Conservation (phyloP, 2,888 invertebrate species). For the Thereva nobilitata region DNA sequence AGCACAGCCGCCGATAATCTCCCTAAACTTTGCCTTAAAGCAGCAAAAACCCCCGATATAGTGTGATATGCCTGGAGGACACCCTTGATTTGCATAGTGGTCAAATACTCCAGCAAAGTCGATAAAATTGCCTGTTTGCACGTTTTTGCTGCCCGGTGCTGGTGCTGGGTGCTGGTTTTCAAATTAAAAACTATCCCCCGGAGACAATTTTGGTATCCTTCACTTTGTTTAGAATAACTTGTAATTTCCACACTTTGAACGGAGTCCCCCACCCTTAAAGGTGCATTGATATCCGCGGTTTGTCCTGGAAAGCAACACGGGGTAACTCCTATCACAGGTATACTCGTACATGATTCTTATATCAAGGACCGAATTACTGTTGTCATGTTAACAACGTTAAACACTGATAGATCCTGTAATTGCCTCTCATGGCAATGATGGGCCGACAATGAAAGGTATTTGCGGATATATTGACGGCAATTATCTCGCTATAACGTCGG, state of each 20-base stretch:
- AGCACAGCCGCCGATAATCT: no score
- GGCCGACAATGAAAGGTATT: conserved; percentile 23
- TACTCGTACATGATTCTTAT: background rate
- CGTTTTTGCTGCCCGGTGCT: no score
- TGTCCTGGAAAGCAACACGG: background rate
- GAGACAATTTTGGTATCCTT: no score
- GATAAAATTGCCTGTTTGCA: conserved; percentile 2
- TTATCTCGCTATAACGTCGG: conserved; percentile 39
- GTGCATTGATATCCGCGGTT: background rate
- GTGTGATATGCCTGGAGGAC: conserved; percentile 15
- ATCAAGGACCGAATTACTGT: conserved; percentile 1
- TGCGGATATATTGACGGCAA: conserved; percentile 36
- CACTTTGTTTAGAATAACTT: no score
- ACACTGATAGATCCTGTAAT: conserved; percentile 16
- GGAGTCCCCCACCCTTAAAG: no score
- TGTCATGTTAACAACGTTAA: conserved; percentile 33
- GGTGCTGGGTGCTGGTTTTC: no score
- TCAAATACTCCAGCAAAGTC: background rate
- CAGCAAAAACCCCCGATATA: conserved; percentile 6
- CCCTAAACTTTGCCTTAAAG: conserved; percentile 16
- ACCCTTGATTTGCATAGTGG: conserved; percentile 4
- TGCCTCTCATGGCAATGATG: conserved; percentile 25
- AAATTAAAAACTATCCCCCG: no score
- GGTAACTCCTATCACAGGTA: background rate
- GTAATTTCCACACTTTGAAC: no score